Base-by-base conservation (phyloP, 1,140 invertebrate species). In the Caerostris extrusa region DNA sequence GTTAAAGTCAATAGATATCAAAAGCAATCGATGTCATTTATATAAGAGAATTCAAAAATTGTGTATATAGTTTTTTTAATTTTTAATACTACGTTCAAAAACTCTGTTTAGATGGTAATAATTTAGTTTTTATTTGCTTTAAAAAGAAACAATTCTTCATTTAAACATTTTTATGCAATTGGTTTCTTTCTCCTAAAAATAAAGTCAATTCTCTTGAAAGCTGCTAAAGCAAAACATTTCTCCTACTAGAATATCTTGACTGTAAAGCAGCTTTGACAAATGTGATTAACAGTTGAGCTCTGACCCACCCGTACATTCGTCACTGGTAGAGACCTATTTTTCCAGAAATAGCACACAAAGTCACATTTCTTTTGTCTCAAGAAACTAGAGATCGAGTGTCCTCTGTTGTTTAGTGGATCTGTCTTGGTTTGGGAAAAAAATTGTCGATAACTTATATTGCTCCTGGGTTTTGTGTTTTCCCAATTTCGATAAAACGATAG, bases 321-420 rank as follows among this genome's bases (percentile, higher is more conserved):
- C 69, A 77, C 34, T 50, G 69, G 69, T 53, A 69, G 67, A 69
- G 67, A 69, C n/a, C n/a, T 4, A 77, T 77, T 77, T n/a, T 77
- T 77, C 69, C 12, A 53, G 69, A 77, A 77, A 77, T 12, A 77
- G 34, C 69, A 10, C 69, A 10, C 69, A 34, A 34, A 34, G 34
- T 34, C 34, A 34, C 34, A 53, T 69, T 69, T n/a, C 67, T 69
- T 69, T 69, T 69, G n/a, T 69, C n/a, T 69, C 67, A 69, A 69
- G 67, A 69, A 14, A n/a, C 67, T n/a, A 69, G 7, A 69, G 67
- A 19, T 69, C 67, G 6, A 6, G 7, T 69, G 17, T 77, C 34
- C 34, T 50, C 69, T 0, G 14, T 77, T 77, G 71, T 77, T 77
- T 77, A 7, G 5, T 34, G 67, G 5, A 69, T 69, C 6, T 2